Evolutionary conservation across 2,113 vertebrate genomes (phyloP).

Genomic region (Anhinga anhinga): DNA sequence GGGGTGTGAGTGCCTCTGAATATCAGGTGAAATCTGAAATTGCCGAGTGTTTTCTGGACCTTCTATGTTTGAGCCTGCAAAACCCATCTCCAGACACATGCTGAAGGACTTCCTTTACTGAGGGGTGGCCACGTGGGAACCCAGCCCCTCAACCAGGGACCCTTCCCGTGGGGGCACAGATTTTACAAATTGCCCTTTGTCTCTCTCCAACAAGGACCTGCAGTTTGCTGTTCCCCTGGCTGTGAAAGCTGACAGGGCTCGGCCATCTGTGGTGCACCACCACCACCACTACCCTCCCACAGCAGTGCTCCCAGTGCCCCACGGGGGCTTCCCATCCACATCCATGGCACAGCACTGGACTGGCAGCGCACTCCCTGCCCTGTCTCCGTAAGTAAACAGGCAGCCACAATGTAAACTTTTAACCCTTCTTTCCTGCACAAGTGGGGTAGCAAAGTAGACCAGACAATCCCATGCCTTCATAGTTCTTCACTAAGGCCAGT

Average conservation of each 20-base stretch:
- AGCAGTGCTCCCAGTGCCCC: neutral
- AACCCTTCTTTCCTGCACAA: neutral
- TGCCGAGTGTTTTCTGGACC: neutral
- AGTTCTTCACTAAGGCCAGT: neutral
- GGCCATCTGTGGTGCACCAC: slow-evolving; percentile 74
- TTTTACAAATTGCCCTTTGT: neutral
- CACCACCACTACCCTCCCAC: slow-evolving; percentile 80
- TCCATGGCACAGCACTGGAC: slow-evolving; percentile 10
- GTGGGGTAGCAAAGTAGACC: neutral
- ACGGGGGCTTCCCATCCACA: slow-evolving; percentile 37
- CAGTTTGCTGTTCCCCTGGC: slow-evolving; percentile 17
- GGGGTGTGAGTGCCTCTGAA: neutral
- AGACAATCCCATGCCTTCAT: no score
- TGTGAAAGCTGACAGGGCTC: slow-evolving; percentile 62
- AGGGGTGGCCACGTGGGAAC: neutral
- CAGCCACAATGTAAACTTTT: rapidly evolving
- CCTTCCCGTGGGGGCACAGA: neutral
- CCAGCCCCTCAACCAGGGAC: no score
- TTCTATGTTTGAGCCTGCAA: neutral
- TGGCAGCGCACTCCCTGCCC: slow-evolving; percentile 32
- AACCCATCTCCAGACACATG: neutral
- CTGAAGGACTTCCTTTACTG: neutral
- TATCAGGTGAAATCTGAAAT: neutral
- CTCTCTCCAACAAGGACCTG: slow-evolving; percentile 49
- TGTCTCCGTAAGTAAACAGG: slow-evolving; percentile 60